A percentile compares a stretch with the other conserved stretches of the same genome.
These are phyloP conservation scores for Drosophila suzukii DNA, from an alignment of 1,140 invertebrate genomes.

Conservation along the genomic window DNA sequence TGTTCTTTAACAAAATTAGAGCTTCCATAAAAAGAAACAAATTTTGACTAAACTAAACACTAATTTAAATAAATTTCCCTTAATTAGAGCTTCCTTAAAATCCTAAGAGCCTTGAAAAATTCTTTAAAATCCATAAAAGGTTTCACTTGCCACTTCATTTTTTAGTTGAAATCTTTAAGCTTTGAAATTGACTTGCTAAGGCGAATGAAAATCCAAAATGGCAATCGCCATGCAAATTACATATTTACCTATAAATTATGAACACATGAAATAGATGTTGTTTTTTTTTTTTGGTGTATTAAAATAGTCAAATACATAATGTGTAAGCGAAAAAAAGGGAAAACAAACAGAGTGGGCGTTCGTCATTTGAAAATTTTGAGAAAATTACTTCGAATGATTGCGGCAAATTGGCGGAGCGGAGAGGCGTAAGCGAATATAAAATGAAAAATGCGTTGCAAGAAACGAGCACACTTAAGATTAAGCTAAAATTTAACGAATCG, in stretches of 20 bases:
- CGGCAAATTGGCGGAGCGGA: constrained; percentile 32
- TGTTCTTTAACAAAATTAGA: neutral
- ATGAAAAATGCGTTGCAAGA: constrained; percentile 5
- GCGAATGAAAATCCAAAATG: constrained; percentile 33
- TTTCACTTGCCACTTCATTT: constrained; percentile 8
- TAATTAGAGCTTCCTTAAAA: neutral
- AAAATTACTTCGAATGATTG: constrained; percentile 40
- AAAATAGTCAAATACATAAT: constrained; percentile 58
- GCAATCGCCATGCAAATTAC: constrained; percentile 17
- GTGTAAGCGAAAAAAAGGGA: constrained; percentile 17
- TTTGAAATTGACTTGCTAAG: neutral
- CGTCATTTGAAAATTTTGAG: constrained; percentile 36
- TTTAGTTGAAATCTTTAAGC: neutral
- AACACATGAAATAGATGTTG: constrained; percentile 41
- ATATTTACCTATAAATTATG: constrained; percentile 46
- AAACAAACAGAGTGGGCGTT: neutral
- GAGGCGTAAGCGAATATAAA: constrained; percentile 13
- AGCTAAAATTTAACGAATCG: constrained; percentile 52
- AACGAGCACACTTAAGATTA: constrained; percentile 52
- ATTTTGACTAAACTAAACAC: neutral
- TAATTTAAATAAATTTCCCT: neutral
- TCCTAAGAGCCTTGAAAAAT: too few relatives aligned
- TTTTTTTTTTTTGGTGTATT: constrained; percentile 55
- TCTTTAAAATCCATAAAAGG: constrained; percentile 2
- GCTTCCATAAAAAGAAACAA: too few relatives aligned